Conservation (phyloP, 92 coral and sea anemone genomes). For the Galaxea fascicularis region DNA sequence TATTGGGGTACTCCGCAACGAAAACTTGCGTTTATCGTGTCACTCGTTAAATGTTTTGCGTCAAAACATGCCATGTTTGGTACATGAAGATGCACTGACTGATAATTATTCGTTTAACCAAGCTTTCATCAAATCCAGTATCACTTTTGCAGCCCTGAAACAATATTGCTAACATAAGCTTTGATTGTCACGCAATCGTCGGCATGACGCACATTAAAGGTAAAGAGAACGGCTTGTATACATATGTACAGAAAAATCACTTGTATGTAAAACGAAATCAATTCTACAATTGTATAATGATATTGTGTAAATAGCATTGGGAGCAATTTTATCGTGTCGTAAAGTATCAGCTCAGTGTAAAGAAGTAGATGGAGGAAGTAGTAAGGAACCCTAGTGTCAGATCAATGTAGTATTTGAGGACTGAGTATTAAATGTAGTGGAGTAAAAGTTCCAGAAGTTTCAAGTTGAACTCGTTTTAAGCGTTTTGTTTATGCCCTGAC, state of each 20-base stretch:
- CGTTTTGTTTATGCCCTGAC: too few species aligned
- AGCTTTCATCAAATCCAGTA: background rate
- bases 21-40: too few species aligned
- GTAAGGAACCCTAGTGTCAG: background rate
- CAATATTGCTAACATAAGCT: background rate
- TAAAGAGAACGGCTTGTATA: conserved; percentile 6
- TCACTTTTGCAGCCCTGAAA: background rate
- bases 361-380: conserved; percentile 8
- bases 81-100: background rate
- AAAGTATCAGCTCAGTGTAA: background rate
- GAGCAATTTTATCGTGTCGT: background rate
- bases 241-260: conserved; percentile 41
- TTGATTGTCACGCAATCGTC: conserved; percentile 21
- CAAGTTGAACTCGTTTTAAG: background rate
- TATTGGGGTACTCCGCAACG: too few species aligned
- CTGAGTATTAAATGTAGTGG: conserved; percentile 12
- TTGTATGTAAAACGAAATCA: conserved; percentile 29
- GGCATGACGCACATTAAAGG: background rate
- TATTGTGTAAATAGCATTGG: conserved; percentile 29
- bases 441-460: background rate
- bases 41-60: background rate
- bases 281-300: conserved; percentile 32
- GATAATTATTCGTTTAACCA: background rate
- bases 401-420: conserved; percentile 35
- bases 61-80: background rate